Percentiles rank a stretch among this genome's conserved stretches.
Conservation (phyloP, 2,888 invertebrate genomes). For the Coronaproctus castanopsis region DNA sequence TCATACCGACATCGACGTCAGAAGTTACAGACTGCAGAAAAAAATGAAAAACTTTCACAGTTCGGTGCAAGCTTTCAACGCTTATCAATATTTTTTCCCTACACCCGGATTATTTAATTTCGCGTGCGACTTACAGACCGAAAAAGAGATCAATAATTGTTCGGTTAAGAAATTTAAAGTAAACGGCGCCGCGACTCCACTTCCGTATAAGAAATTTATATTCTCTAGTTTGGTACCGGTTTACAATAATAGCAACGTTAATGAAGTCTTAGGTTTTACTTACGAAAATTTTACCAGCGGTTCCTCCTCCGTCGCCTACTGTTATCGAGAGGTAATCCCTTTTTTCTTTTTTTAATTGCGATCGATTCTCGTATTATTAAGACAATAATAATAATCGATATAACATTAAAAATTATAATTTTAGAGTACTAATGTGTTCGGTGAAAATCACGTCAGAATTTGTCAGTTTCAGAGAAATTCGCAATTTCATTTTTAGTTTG, state of each 20-base stretch:
- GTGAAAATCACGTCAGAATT: no score
- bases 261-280: slow-evolving; percentile 8
- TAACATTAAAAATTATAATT: no score
- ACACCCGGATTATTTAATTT: slow-evolving; percentile 31
- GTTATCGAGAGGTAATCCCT: slow-evolving; percentile 9
- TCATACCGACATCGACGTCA: slow-evolving; percentile 24
- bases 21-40: slow-evolving; percentile 33
- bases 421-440: no score
- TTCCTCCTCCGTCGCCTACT: slow-evolving; percentile 3
- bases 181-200: background rate
- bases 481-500: no score
- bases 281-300: slow-evolving; percentile 6
- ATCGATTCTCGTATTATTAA: no score
- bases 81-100: slow-evolving; percentile 39
- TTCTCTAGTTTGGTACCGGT: slow-evolving; percentile 7
- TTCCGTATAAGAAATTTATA: slow-evolving; percentile 11
- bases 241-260: slow-evolving; percentile 1
- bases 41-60: slow-evolving; percentile 37
- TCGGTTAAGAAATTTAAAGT: slow-evolving; percentile 10
- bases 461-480: no score
- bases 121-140: slow-evolving; percentile 15
- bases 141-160: slow-evolving; percentile 7
- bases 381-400: no score
- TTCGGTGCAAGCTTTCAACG: slow-evolving; percentile 35
- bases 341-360: background rate